Evolutionary conservation across 1,140 invertebrate species (phyloP).

Genomic region (Ridgeia piscesae): DNA sequence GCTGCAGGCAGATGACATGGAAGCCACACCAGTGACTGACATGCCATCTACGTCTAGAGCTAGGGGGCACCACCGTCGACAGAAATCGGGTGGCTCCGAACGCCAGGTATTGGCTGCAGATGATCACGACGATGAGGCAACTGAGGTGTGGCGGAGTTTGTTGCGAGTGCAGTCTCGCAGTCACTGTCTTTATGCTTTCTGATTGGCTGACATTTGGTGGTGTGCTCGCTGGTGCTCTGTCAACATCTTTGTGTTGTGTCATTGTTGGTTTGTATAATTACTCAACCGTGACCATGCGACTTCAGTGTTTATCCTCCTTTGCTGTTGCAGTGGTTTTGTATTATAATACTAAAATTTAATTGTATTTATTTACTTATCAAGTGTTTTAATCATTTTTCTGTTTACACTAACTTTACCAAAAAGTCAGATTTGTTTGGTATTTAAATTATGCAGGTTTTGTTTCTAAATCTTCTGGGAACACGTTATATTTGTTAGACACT

Average conservation of each 20-base stretch:
- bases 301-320: not conserved
- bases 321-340: no score
- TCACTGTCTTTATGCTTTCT: not conserved
- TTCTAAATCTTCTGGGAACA: no score
- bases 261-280: not conserved
- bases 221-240: not conserved
- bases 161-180: constrained; percentile 17
- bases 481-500: no score
- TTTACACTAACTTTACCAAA: no score
- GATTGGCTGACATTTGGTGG: not conserved
- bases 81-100: constrained; percentile 31
- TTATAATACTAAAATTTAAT: no score
- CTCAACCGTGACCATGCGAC: not conserved
- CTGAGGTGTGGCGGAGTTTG: constrained; percentile 49
- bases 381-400: no score
- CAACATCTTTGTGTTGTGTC: not conserved
- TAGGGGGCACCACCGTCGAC: constrained; percentile 23
- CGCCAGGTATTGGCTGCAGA: constrained; percentile 43
- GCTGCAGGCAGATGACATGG: constrained; percentile 20
- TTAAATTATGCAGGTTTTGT: no score
- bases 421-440: no score
- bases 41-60: constrained; percentile 24
- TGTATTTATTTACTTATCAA: no score
- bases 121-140: constrained; percentile 33
- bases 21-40: not conserved